These are phyloP conservation scores for Monochamus alternatus DNA, from an alignment of 2,888 invertebrate species.

Conservation along the genomic window DNA sequence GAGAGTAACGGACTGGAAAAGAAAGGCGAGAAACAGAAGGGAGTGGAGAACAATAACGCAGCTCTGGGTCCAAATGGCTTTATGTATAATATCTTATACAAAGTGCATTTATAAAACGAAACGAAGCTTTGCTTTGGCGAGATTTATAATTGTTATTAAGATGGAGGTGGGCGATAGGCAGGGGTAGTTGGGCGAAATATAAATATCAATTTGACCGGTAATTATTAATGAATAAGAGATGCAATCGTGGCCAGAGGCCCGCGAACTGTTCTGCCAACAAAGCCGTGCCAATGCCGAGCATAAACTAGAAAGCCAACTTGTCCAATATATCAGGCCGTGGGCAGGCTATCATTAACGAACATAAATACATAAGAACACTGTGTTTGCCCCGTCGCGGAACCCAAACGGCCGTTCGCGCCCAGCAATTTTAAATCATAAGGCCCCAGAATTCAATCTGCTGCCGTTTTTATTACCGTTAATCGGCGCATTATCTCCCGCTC, in stretches of 20 bases:
- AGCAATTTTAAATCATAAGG: conserved; percentile 58
- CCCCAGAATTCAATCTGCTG: conserved; percentile 55
- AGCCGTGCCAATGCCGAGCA: conserved; percentile 60
- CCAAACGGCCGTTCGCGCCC: conserved; percentile 51
- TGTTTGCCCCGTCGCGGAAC: conserved; percentile 59
- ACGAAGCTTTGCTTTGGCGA: conserved; percentile 51
- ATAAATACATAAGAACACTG: conserved; percentile 67
- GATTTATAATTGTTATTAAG: conserved; percentile 65
- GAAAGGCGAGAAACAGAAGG: no score
- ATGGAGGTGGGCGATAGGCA: conserved; percentile 58
- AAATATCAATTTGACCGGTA: conserved; percentile 66
- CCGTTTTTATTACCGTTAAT: conserved; percentile 58
- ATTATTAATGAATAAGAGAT: conserved; percentile 66
- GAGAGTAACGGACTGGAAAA: no score
- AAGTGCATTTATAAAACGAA: no score
- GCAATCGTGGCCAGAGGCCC: conserved; percentile 64
- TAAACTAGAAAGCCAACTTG: conserved; percentile 66
- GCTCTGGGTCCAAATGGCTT: no score
- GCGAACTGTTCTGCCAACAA: conserved; percentile 68
- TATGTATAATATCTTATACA: no score
- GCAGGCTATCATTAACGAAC: conserved; percentile 69
- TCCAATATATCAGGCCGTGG: conserved; percentile 68
- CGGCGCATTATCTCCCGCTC: conserved; percentile 49
- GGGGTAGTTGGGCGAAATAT: conserved; percentile 61
- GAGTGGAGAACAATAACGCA: no score